Base-by-base conservation (phyloP, 2,113 vertebrate genomes). In the Lates calcarifer region DNA sequence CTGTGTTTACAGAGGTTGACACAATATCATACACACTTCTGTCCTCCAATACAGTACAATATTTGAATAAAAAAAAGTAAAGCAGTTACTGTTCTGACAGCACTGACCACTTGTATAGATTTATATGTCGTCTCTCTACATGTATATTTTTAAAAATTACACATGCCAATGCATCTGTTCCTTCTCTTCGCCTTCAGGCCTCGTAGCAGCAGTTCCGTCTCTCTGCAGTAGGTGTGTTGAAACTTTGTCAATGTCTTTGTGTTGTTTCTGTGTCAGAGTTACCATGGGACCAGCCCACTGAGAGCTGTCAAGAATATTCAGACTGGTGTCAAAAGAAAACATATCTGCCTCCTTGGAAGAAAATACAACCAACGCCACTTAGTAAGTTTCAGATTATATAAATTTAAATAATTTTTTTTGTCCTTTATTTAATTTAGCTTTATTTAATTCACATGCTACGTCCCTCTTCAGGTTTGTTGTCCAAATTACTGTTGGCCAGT, bases 221-320 rank as follows among this genome's bases (percentile, higher is more conserved):
- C 14, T 17, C 2, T 20, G 31, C 41, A 7, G 41, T 17, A 2
- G n/a, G 53, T 22, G 22, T 47, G 20, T 29, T 17, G 35, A 37
- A 74, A 77, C 37, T 4, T 24, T 24, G 20, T 62, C 13, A 15
- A 7, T 14, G 2, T 79, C 15, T 51, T 43, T 66, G 13, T 79
- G 51, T 66, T 65, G 20, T 28, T 49, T 64, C 2, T 81, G 63
- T 51, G 65, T 67, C 89, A 99, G 98, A 99, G 90, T 90, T 99
- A 82, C 98, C 98, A 0, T 99, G 98, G 98, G 98, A 99, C 92
- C 97, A 99, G 89, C 98, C 98, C 53, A 96, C 93, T 26, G 96
- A 97, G 41, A 96, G 89, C 91, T 99, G 98, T 90, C 97, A 98
- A 86, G 98, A 99, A 29, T 99, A 97, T 89, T 94, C 95, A 5